Evolutionary conservation across 2,797 vertebrate species (phyloP).

Genomic region (Prionace glauca): DNA sequence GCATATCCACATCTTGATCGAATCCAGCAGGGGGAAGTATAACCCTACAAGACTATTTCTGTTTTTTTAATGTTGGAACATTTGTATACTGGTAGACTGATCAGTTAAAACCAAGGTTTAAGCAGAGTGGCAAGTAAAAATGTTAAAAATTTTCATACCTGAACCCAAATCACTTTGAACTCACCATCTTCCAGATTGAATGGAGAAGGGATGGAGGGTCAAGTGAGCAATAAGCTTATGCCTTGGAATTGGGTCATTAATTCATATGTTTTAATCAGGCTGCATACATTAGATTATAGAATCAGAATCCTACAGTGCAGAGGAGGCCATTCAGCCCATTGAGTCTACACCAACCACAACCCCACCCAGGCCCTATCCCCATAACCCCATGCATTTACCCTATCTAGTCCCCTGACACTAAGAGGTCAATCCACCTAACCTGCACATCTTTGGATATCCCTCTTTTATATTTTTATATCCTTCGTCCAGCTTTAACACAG

Average conservation of each 20-base stretch:
- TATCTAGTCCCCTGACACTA: no score
- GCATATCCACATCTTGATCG: no score
- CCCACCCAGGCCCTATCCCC: no score
- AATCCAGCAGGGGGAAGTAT: slow-evolving; percentile 20
- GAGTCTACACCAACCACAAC: no score
- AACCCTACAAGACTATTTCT: not conserved
- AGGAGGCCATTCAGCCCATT: no score
- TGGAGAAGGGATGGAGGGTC: not conserved
- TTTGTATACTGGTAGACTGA: not conserved
- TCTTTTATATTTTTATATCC: not conserved
- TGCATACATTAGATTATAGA: not conserved
- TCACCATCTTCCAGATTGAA: not conserved
- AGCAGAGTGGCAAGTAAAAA: not conserved
- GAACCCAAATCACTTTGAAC: not conserved
- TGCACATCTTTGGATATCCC: no score
- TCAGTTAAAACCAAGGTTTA: not conserved
- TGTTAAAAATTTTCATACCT: not conserved
- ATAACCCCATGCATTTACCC: no score
- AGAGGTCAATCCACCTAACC: no score
- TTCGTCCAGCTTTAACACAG: not conserved
- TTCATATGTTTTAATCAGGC: not conserved
- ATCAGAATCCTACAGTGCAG: no score
- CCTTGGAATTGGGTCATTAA: not conserved
- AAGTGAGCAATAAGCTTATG: not conserved
- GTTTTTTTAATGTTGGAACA: not conserved